Percentiles rank a stretch among this genome's conserved stretches.
Evolutionary conservation across 2,888 invertebrate genomes (phyloP).

Genomic region (Penaeus monodon): DNA sequence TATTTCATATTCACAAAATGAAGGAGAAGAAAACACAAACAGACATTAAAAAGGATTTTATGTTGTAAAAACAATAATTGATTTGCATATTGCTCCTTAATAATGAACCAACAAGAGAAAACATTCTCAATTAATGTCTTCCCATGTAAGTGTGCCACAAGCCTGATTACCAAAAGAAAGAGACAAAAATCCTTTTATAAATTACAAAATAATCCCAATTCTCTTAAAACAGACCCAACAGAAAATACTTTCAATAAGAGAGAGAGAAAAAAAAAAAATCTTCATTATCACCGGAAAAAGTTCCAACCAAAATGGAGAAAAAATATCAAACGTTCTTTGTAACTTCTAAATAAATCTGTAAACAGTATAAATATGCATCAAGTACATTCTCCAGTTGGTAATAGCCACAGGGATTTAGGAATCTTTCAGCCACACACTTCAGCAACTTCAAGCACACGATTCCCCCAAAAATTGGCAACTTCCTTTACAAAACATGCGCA

Average conservation of each 20-base stretch:
- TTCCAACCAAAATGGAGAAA: constrained; percentile 37
- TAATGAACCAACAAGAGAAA: constrained; percentile 37
- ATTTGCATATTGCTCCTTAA: constrained; percentile 36
- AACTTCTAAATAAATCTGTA: neutral
- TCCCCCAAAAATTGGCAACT: neutral
- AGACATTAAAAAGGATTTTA: constrained; percentile 44
- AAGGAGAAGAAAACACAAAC: constrained; percentile 16
- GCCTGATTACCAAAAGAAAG: constrained; percentile 6
- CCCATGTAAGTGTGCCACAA: neutral
- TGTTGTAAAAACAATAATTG: constrained; percentile 34
- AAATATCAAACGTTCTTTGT: constrained; percentile 16
- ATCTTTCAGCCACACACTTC: constrained; percentile 26
- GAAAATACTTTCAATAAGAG: neutral
- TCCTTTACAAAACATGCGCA: neutral
- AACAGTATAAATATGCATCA: constrained; percentile 33
- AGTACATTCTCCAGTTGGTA: constrained; percentile 45
- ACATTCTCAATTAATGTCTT: no score
- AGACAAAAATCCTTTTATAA: constrained; percentile 26
- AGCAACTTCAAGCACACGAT: constrained; percentile 23
- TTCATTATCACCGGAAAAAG: constrained; percentile 51
- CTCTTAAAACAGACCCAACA: no score
- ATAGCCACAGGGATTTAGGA: constrained; percentile 37
- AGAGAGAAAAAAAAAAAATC: constrained; percentile 38
- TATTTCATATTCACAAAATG: neutral
- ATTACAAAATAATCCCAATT: constrained; percentile 37